phyloP scores from a whole-genome alignment of 2,113 vertebrate genomes.

The Gasterosteus aculeatus region DNA sequence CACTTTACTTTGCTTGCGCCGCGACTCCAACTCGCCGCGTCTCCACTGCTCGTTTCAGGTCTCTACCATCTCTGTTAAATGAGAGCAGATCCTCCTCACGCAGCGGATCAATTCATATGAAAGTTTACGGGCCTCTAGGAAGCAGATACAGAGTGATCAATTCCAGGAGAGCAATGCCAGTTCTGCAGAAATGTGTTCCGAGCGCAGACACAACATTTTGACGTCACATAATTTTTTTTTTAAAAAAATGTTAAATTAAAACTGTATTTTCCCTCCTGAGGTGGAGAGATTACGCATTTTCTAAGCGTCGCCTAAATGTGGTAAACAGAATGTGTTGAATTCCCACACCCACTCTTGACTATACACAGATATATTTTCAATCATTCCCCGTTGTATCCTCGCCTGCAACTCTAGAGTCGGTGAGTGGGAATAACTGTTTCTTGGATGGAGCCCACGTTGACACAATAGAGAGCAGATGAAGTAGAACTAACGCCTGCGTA shows the following conservation, averaged over 20 bases:
- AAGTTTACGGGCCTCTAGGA: conserved; percentile 29
- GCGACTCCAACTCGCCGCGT: conserved; percentile 1
- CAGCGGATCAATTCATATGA: conserved; percentile 29
- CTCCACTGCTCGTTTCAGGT: not conserved
- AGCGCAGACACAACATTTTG: conserved; percentile 13
- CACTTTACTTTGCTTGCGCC: conserved; percentile 23
- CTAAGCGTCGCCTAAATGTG: conserved; percentile 35
- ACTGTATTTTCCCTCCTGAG: conserved; percentile 3
- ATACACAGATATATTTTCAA: conserved; percentile 53
- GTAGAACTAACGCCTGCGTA: conserved; percentile 20
- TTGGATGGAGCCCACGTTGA: conserved; percentile 66
- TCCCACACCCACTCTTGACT: conserved; percentile 47
- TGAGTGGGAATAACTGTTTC: conserved; percentile 67
- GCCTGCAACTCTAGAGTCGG: conserved; percentile 56
- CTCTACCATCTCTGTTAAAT: conserved; percentile 19
- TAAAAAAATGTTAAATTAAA: not conserved
- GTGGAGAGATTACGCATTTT: conserved; percentile 31
- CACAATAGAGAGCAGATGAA: conserved; percentile 51
- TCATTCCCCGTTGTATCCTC: conserved; percentile 37
- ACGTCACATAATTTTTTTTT: conserved; percentile 49
- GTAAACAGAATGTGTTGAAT: conserved; percentile 45
- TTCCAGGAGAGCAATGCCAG: conserved; percentile 1
- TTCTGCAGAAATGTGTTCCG: conserved; percentile 40
- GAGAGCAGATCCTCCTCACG: conserved; percentile 43
- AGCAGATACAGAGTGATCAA: conserved; percentile 1